Evolutionary conservation across 2,888 invertebrate genomes (phyloP).

Genomic region (Perdita meconis): DNA sequence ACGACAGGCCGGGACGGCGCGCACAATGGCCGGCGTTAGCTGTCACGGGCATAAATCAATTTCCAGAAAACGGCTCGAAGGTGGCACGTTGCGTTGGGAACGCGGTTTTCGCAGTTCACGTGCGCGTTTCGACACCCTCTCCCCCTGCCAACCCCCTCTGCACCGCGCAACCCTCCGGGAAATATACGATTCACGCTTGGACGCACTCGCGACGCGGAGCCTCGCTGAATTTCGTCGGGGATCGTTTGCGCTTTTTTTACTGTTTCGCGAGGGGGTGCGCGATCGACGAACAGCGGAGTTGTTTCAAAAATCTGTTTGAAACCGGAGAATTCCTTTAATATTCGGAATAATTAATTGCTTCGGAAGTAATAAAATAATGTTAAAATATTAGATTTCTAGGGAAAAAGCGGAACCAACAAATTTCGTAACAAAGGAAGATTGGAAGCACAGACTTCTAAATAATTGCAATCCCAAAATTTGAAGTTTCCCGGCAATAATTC

Average conservation of each 20-base stretch:
- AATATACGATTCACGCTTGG: conserved; percentile 37
- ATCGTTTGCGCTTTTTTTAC: conserved; percentile 2
- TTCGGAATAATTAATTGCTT: too few species aligned
- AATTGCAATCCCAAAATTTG: neutral
- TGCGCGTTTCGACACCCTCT: conserved; percentile 24
- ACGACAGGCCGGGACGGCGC: conserved; percentile 65
- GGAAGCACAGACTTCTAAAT: too few species aligned
- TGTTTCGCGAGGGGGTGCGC: neutral
- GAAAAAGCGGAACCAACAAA: too few species aligned
- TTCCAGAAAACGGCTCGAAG: conserved; percentile 71
- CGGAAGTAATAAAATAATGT: too few species aligned
- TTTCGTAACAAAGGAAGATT: too few species aligned
- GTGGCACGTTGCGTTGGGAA: conserved; percentile 53
- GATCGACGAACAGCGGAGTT: neutral
- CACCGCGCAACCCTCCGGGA: neutral
- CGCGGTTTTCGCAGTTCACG: conserved; percentile 49
- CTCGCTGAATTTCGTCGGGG: conserved; percentile 1
- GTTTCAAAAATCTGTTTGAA: too few species aligned
- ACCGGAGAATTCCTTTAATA: too few species aligned
- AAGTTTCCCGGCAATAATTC: neutral
- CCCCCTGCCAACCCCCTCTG: too few species aligned
- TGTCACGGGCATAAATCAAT: conserved; percentile 77
- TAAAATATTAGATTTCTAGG: too few species aligned
- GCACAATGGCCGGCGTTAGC: conserved; percentile 66
- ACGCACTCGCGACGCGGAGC: conserved; percentile 1